phyloP scores from a whole-genome alignment of 2,797 vertebrate genomes.

The Acanthurus leucopareius region DNA sequence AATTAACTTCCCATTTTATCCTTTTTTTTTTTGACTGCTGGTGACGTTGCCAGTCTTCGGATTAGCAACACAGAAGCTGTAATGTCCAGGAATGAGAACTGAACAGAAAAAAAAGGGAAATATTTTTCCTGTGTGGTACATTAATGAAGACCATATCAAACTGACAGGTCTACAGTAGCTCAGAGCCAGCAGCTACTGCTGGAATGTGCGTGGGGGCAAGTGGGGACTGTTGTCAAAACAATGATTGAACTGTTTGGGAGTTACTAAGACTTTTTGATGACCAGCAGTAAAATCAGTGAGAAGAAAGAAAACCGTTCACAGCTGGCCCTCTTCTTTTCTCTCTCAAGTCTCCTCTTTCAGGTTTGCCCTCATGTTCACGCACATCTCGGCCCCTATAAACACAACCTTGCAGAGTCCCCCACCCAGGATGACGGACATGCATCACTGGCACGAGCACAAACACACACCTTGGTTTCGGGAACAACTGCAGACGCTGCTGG shows the following conservation, averaged over 20 bases:
- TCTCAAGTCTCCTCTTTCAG: conserved; percentile 17
- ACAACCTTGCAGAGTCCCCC: not conserved
- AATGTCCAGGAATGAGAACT: not conserved
- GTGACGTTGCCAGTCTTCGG: not conserved
- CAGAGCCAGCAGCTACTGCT: conserved; percentile 43
- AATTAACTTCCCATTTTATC: conserved; percentile 20
- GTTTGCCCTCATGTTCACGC: conserved; percentile 23
- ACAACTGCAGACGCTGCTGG: conserved; percentile 41
- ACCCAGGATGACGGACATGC: conserved; percentile 8
- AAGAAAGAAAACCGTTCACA: conserved; percentile 28
- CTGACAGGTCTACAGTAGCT: conserved; percentile 20
- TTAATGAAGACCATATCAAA: conserved; percentile 44
- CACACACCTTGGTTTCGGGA: conserved; percentile 24
- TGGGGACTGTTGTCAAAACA: conserved; percentile 81
- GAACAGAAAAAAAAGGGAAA: not conserved
- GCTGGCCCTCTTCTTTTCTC: not conserved
- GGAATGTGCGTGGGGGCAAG: conserved; percentile 68
- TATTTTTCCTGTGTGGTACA: conserved; percentile 11
- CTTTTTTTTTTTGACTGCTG: not conserved
- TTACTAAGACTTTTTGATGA: conserved; percentile 66
- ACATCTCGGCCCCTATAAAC: conserved; percentile 32
- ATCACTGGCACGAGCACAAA: conserved; percentile 41
- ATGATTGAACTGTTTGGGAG: conserved; percentile 76
- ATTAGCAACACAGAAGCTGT: conserved; percentile 38
- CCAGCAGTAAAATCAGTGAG: conserved; percentile 38